These are phyloP conservation scores for Drosophila albomicans DNA, from an alignment of 1,140 invertebrate species.

Conservation along the genomic window DNA sequence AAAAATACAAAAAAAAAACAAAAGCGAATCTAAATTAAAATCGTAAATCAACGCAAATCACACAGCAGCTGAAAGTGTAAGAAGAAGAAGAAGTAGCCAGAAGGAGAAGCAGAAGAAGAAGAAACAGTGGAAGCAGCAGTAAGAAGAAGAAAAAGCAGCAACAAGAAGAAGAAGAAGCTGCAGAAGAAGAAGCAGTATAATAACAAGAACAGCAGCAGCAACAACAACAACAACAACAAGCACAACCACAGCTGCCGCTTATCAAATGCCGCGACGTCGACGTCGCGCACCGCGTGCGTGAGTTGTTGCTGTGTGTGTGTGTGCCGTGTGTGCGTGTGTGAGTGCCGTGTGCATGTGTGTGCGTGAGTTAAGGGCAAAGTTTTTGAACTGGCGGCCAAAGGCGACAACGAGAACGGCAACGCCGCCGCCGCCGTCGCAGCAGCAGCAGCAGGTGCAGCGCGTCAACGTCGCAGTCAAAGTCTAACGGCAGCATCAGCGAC, in stretches of 20 bases:
- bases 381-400: conserved; percentile 81
- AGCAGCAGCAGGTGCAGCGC: conserved; percentile 55
- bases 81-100: neutral
- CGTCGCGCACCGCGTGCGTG: conserved; percentile 68
- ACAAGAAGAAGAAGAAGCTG: neutral
- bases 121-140: neutral
- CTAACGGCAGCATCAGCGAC: conserved; percentile 33
- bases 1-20: conserved; percentile 10
- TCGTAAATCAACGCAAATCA: conserved; percentile 50
- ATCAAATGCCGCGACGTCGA: conserved; percentile 75
- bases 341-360: conserved; percentile 36
- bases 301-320: conserved; percentile 41
- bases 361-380: conserved; percentile 46
- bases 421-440: conserved; percentile 60
- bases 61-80: conserved; percentile 13
- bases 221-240: conserved; percentile 6
- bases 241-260: conserved; percentile 44
- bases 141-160: conserved; percentile 21
- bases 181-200: neutral
- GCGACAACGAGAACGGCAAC: conserved; percentile 66
- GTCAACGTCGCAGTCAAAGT: conserved; percentile 47
- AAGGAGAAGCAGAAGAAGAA: neutral
- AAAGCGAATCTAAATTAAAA: conserved; percentile 54
- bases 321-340: conserved; percentile 9
- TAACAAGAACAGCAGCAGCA: conserved; percentile 5